Evolutionary conservation across 2,797 vertebrate species (phyloP), one percentile per base, ranked within the genome.

Genomic region (Myripristis jacobus): DNA sequence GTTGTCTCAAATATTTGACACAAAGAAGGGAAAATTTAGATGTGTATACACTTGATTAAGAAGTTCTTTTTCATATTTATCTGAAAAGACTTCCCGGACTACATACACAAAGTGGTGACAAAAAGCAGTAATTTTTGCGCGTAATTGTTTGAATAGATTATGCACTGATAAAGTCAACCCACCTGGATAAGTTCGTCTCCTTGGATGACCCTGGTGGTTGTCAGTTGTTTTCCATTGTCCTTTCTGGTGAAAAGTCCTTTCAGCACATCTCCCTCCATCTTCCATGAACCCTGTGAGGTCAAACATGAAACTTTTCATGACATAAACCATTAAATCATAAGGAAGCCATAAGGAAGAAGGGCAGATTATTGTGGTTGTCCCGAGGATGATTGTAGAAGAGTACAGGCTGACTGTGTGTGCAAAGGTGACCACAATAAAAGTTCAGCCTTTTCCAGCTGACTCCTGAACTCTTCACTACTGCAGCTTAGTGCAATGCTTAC

Each of bases 131-230:
- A 43, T 21, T 43, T 53, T 46, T 21, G 6, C 34, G 7, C 16
- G 3, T 47, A 0, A 24, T 51, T 68, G 12, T 13, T 44, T 2
- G 19, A 46, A 46, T 12, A 19, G 6, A 6, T 19, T 48, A 10
- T 11, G 4, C 24, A 6, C n/a, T n/a, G 2, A 47, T n/a, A 38
- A 53, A 29, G 57, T 43, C n/a, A 18, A 19, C 88, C 89, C 71
- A 98, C 97, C 94, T 99, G 97, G 66, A 96, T 60, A 3, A 99
- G 88, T 80, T 99, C 96, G 15, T 89, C 92, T 31, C 88, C 94
- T 38, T 91, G 3, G 0, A 99, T 41, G 68, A 91, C 82, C 86
- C 96, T 94, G 79, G 82, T 77, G 18, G 95, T 92, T 34, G 48
- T 88, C 61, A 99, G 92, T 1, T 66, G 57, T 4, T 98, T 98